phyloP scores from a whole-genome alignment of 2,797 vertebrate genomes.

The Xiphophorus birchmanni region DNA sequence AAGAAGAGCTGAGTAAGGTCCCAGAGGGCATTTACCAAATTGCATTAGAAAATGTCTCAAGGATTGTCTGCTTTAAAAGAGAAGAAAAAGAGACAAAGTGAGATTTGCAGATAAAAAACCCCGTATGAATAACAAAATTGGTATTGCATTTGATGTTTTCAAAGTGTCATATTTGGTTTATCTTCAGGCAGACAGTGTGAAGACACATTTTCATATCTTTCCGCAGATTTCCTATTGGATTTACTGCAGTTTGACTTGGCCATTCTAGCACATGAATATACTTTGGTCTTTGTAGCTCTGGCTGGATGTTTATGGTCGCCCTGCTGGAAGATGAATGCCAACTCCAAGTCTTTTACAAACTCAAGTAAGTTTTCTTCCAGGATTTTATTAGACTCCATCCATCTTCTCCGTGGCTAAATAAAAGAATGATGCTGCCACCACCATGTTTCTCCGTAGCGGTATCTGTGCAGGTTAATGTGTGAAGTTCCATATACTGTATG shows the following conservation, averaged over 20 bases:
- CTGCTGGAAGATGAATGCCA: not conserved
- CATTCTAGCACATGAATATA: not conserved
- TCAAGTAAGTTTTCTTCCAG: not conserved
- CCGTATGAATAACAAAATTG: slow-evolving; percentile 20
- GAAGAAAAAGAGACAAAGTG: slow-evolving; percentile 3
- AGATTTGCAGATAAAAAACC: slow-evolving; percentile 6
- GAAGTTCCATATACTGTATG: not conserved
- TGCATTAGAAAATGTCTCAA: slow-evolving; percentile 44
- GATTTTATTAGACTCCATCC: not conserved
- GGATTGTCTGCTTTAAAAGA: slow-evolving; percentile 26
- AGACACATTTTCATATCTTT: not conserved
- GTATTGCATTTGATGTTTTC: not conserved
- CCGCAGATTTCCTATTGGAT: not conserved
- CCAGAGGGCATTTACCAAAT: slow-evolving; percentile 42
- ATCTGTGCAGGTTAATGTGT: not conserved
- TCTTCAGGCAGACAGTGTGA: not conserved
- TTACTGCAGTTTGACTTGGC: not conserved
- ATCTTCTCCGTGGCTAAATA: not conserved
- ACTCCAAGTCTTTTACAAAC: not conserved
- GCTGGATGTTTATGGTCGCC: not conserved
- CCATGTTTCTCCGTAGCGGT: not conserved
- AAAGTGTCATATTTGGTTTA: not conserved
- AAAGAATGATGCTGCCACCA: not conserved
- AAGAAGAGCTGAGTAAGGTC: slow-evolving; percentile 43
- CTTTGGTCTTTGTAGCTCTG: not conserved